Base-by-base conservation (phyloP, 2,797 vertebrate genomes). In the Acipenser transmontanus region DNA sequence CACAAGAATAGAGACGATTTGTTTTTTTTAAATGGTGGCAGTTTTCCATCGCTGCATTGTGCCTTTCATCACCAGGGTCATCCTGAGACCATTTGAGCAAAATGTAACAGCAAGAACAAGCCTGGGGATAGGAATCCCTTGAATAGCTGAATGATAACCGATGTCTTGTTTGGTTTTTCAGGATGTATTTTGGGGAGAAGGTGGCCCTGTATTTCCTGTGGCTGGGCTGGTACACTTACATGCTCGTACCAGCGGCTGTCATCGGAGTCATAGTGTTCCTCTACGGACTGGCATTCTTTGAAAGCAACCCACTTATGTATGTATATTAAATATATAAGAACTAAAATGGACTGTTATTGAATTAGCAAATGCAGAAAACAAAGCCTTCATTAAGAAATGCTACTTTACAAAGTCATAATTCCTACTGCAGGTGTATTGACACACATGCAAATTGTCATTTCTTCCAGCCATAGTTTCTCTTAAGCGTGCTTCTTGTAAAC, bases 171-270 rank as follows among this genome's bases (percentile, higher is more conserved):
- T 54, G 52, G 50, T 68, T 49, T 72, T 52, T 17, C 63, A 99
- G 97, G 83, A 61, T 75, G 67, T 98, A 98, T 76, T 97, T 98
- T 50, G 96, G 97, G 0, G 96, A 98, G 85, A 97, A 98, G 78
- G 93, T 94, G 77, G 95, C 95, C 1, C 78, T 98, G 70, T 99
- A 98, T 81, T 98, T 94, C 2, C 84, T 93, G 66, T 99, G 97
- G 96, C 81, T 98, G 62, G 93, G 95, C 67, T 98, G 95, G 94
- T 98, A 98, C 80, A 98, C 95, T 6, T 88, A 62, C 63, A 84
- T 96, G 78, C 88, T 99, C 69, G 77, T 88, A 10, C 74, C 90
- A 0, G 95, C 96, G 0, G 91, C 96, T 0, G 0, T 80, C 17
- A 75, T 75, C 0, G 96, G 96, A 17, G 4, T 93, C 64, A 0